Evolutionary conservation across 2,797 vertebrate genomes (phyloP), one percentile per base, ranked within the genome.

Genomic region (Ataeniobius toweri): DNA sequence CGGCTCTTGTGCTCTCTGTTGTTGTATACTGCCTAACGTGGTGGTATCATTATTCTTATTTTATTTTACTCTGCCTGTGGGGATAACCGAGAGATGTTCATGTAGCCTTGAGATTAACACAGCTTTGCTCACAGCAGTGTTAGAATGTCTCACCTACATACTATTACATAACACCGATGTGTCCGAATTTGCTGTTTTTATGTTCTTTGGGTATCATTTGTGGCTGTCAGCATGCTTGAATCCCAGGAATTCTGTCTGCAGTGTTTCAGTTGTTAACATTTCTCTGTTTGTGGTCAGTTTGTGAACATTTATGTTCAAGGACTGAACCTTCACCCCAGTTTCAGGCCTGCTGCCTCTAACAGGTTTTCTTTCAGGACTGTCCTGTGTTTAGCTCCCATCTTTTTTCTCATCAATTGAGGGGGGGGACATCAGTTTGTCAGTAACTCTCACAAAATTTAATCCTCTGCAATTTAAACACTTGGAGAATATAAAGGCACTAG

Each of bases 181-280:
- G 59, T 63, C 14, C 16, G 28, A 28, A 26, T 63, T 26, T 63
- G 59, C 59, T 63, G 14, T 18, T 63, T 12, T 46, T 48, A 12
- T 48, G 48, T 48, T 13, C 28, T 16, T 86, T 82, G 83, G 85
- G 93, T 73, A 90, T 93, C 91, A 91, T 94, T 90, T 82, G 93
- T 95, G 91, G 89, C 93, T 91, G 92, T 95, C 91, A 91, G 94
- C 44, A 46, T 94, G 92, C 91, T 95, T 94, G 93, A 95, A 95
- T 94, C 95, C 92, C 93, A 93, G 93, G 86, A 93, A 92, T 93
- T 94, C 89, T 86, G 81, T 90, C 90, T 90, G 86, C 89, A 89
- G 87, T 90, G 89, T 91, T 91, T 92, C 80, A 31, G 14, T 16
- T 36, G 14, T 13, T 61, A 31, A 61, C 41, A 53, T 69, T 69